These are phyloP conservation scores for Anguilla japonica DNA, from an alignment of 2,113 vertebrate species.

Conservation along the genomic window DNA sequence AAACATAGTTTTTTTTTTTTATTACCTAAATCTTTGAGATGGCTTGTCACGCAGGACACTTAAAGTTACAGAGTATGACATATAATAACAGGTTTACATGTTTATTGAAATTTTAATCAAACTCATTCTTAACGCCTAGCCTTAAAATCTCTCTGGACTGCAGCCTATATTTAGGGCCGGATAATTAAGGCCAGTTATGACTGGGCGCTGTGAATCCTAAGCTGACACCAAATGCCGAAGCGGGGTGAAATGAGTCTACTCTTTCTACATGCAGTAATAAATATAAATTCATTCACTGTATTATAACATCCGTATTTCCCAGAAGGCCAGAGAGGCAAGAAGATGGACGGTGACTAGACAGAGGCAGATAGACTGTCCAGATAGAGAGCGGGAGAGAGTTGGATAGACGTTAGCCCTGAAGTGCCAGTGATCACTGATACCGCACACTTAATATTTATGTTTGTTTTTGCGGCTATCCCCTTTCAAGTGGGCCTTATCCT, in stretches of 20 bases:
- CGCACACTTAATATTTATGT: constrained; percentile 69
- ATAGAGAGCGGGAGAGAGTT: constrained; percentile 32
- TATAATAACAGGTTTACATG: constrained; percentile 42
- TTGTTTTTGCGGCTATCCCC: constrained; percentile 55
- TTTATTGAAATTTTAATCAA: background rate
- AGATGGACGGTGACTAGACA: constrained; percentile 20
- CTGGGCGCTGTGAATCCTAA: background rate
- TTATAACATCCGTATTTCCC: constrained; percentile 19
- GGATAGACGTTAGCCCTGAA: constrained; percentile 29
- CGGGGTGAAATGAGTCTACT: constrained; percentile 29
- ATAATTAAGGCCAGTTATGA: background rate
- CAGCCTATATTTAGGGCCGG: background rate
- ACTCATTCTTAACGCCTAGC: background rate
- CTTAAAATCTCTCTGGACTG: background rate
- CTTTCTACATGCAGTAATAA: constrained; percentile 31
- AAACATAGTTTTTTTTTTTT: background rate
- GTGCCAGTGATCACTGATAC: constrained; percentile 54
- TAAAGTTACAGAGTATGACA: background rate
- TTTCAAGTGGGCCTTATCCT: constrained; percentile 62
- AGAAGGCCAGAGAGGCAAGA: constrained; percentile 25
- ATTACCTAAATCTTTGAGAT: constrained; percentile 41
- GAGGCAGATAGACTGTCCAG: constrained; percentile 22
- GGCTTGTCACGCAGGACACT: constrained; percentile 50
- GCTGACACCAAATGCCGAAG: background rate
- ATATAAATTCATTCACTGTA: background rate